Evolutionary conservation across 2,113 vertebrate genomes (phyloP).

Genomic region (Menura novaehollandiae): DNA sequence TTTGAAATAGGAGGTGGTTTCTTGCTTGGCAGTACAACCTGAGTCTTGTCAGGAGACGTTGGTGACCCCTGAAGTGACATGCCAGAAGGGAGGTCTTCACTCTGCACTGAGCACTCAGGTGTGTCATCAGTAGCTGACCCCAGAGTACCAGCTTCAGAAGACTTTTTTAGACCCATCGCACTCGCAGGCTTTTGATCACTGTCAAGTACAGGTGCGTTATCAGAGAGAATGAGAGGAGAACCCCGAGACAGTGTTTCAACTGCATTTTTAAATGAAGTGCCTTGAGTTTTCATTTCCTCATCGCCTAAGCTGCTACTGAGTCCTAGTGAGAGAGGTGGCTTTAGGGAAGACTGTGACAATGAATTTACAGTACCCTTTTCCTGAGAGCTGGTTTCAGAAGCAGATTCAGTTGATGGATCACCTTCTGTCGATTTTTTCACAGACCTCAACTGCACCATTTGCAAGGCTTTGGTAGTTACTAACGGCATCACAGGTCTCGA

Average conservation of each 20-base stretch:
- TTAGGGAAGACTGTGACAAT: slow-evolving; percentile 44
- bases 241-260: slow-evolving; percentile 62
- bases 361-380: slow-evolving; percentile 61
- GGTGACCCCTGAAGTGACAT: slow-evolving; percentile 3
- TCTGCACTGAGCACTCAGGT: background rate
- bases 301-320: slow-evolving; percentile 64
- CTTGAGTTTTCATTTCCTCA: slow-evolving; percentile 66
- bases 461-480: slow-evolving; percentile 85
- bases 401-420: background rate
- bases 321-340: slow-evolving; percentile 71
- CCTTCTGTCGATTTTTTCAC: slow-evolving; percentile 73
- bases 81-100: background rate
- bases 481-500: slow-evolving; percentile 76
- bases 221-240: slow-evolving; percentile 36
- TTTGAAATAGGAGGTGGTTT: slow-evolving; percentile 88
- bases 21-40: slow-evolving; percentile 75
- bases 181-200: background rate
- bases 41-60: slow-evolving; percentile 35
- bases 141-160: background rate
- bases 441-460: slow-evolving; percentile 88
- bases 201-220: background rate
- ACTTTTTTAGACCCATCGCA: background rate
- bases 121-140: background rate
- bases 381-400: slow-evolving; percentile 63
- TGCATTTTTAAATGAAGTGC: slow-evolving; percentile 67